Evolutionary conservation across 2,888 invertebrate species (phyloP).

Genomic region (Timema cristinae): DNA sequence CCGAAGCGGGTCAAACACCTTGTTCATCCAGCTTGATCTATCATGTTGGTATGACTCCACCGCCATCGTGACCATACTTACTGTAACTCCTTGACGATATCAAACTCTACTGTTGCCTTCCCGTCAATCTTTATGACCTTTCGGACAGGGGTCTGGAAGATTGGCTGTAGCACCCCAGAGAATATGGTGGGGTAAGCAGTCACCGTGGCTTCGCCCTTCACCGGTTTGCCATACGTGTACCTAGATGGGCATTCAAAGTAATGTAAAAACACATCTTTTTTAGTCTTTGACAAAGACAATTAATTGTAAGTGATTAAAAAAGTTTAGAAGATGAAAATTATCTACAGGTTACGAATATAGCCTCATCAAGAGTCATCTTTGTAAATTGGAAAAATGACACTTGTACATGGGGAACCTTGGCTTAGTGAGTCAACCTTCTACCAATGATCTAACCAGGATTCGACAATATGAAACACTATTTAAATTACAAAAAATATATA

Average conservation of each 20-base stretch:
- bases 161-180: slow-evolving; percentile 73
- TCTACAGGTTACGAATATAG: too few relatives aligned
- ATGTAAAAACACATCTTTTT: background rate
- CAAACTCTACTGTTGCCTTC: slow-evolving; percentile 73
- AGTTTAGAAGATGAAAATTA: too few relatives aligned
- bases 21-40: too few relatives aligned
- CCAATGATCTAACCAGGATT: too few relatives aligned
- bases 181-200: slow-evolving; percentile 80
- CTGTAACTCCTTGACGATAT: slow-evolving; percentile 65
- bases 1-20: too few relatives aligned
- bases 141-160: slow-evolving; percentile 57
- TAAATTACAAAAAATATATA: too few relatives aligned
- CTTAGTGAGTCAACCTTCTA: too few relatives aligned
- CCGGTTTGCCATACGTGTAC: slow-evolving; percentile 81
- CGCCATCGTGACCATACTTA: slow-evolving; percentile 33
- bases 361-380: too few relatives aligned
- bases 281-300: background rate
- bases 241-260: slow-evolving; percentile 44
- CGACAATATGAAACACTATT: too few relatives aligned
- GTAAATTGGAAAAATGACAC: too few relatives aligned
- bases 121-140: slow-evolving; percentile 62
- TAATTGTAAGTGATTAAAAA: too few relatives aligned
- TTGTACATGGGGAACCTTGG: too few relatives aligned
- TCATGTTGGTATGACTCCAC: background rate
- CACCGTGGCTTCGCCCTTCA: slow-evolving; percentile 79